These are phyloP conservation scores for Salvelinus alpinus DNA, from an alignment of 2,113 vertebrate genomes.

Conservation along the genomic window DNA sequence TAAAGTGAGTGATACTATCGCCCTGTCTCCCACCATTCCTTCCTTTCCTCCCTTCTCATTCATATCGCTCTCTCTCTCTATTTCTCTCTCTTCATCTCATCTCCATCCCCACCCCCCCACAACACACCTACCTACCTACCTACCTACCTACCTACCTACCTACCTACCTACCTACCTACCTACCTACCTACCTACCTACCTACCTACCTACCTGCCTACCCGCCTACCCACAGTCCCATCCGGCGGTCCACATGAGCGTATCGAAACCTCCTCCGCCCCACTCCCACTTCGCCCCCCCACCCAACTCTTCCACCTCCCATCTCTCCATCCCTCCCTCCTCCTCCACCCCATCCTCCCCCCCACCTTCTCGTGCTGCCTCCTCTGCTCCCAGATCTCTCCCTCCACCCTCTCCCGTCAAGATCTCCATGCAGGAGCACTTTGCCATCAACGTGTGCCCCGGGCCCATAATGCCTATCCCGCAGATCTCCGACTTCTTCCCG, in stretches of 20 bases:
- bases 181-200: too few relatives aligned
- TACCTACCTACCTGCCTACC: neutral
- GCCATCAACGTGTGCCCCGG: constrained; percentile 91
- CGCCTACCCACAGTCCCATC: constrained; percentile 45
- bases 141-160: neutral
- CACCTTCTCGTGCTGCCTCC: constrained; percentile 28
- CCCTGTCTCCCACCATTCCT: neutral
- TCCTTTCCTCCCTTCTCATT: neutral
- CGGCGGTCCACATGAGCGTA: constrained; percentile 72
- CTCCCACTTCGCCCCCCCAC: constrained; percentile 65
- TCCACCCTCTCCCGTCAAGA: constrained; percentile 77
- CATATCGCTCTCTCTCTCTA: constrained; percentile 1
- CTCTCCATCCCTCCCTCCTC: constrained; percentile 56
- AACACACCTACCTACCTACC: too few relatives aligned
- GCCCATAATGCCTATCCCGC: constrained; percentile 87
- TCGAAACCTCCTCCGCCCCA: constrained; percentile 71
- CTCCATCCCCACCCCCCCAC: constrained; percentile 9
- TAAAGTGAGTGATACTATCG: neutral
- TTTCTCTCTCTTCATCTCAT: constrained; percentile 12
- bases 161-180: too few relatives aligned
- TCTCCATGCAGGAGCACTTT: constrained; percentile 92
- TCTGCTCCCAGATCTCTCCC: constrained; percentile 49
- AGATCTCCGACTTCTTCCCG: constrained; percentile 91
- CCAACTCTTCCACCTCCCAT: constrained; percentile 52
- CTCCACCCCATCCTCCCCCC: constrained; percentile 15